phyloP scores from a whole-genome alignment of 2,797 vertebrate genomes.

The Centroberyx gerrardi region DNA sequence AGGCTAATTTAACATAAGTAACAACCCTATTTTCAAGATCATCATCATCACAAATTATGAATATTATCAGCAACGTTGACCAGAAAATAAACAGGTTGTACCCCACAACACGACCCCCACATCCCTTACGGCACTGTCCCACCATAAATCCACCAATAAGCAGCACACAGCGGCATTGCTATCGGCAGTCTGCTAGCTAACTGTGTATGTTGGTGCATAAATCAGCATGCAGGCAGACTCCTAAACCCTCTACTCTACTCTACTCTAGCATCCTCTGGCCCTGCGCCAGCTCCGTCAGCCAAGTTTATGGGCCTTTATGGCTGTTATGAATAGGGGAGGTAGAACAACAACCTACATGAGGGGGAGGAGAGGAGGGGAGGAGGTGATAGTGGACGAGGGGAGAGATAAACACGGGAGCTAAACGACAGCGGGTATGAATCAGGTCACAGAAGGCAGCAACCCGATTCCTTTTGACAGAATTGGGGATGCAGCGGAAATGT shows the following conservation, averaged over 20 bases:
- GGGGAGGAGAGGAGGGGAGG: background rate
- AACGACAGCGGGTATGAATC: conserved; percentile 44
- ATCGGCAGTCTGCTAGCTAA: conserved; percentile 24
- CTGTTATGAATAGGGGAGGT: conserved; percentile 37
- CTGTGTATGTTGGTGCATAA: conserved; percentile 40
- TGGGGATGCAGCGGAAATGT: background rate
- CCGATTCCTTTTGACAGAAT: conserved; percentile 24
- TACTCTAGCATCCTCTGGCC: conserved; percentile 4
- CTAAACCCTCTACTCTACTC: conserved; percentile 25
- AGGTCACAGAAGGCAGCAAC: conserved; percentile 43
- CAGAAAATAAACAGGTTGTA: conserved; percentile 26
- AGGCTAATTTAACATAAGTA: background rate
- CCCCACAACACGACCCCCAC: background rate
- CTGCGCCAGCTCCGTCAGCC: conserved; percentile 30
- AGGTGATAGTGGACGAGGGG: background rate
- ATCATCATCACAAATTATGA: background rate
- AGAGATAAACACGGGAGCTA: conserved; percentile 23
- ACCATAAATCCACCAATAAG: conserved; percentile 59
- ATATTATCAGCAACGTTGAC: conserved; percentile 16
- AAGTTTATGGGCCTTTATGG: conserved; percentile 42
- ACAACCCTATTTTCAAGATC: too few species aligned
- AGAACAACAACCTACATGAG: conserved; percentile 40
- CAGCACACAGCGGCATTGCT: conserved; percentile 37
- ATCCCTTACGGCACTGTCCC: background rate
- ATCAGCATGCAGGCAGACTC: conserved; percentile 36